Base-by-base conservation (phyloP, 2,113 vertebrate genomes). In the Numenius arquata region DNA sequence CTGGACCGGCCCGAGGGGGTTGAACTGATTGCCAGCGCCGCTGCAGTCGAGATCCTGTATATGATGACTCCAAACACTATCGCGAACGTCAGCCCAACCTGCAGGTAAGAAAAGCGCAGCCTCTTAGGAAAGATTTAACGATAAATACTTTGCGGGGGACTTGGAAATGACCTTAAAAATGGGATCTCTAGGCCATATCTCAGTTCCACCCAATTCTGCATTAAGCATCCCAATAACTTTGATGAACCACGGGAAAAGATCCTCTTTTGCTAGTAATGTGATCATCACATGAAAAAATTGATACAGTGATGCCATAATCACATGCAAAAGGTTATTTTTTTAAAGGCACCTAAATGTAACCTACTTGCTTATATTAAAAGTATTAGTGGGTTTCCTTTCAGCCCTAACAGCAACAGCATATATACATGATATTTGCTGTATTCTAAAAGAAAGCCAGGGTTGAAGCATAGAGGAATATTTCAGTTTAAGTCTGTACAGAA, bases 21-120 rank as follows among this genome's bases (percentile, higher is more conserved):
- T 43, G 97, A 98, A 90, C 98, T 99, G 93, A 99, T 98, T 68
- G 99, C 99, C 82, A 99, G 96, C 0, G 99, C 99, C 0, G 99
- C 98, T 2, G 98, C 99, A 0, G 98, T 99, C n/a, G 99, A 99
- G 84, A 99, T 99, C 62, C 99, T 97, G 96, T 99, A 99, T 88
- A 99, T 98, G 93, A 99, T 99, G 84, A 99, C 99, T 1, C 99
- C 99, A 1, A 99, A 99, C 76, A 99, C 99, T 3, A 99, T 99
- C 56, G 98, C 98, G 4, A 99, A 99, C 0, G 99, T 99, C 97
- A 99, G 97, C 0, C 97, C 94, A 0, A 99, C 98, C 99, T 99
- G 95, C 22, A 25, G 52, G 82, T 15, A 19, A 56, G 34, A 45
- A 27, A 2, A 27, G 18, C 20, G 22, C 65, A 21, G 40, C 58